These are phyloP conservation scores for Megalops atlanticus DNA, from an alignment of 2,113 vertebrate species.

Conservation along the genomic window DNA sequence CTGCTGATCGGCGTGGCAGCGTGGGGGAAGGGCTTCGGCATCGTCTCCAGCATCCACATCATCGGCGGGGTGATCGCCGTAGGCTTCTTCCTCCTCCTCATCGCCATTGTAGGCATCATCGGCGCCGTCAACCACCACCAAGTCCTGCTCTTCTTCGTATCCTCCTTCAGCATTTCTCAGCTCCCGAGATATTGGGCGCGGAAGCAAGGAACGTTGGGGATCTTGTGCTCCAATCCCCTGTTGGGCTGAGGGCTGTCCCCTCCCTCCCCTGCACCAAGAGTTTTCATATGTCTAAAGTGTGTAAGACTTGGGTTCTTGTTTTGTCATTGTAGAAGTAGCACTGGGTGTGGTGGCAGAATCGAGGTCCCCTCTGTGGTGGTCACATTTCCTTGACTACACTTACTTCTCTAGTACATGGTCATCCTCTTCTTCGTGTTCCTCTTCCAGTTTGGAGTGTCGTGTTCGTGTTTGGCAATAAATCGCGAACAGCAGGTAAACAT, in stretches of 20 bases:
- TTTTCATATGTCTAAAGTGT: no score
- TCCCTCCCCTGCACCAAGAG: no score
- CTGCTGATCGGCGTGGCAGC: conserved; percentile 87
- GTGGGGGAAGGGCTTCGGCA: conserved; percentile 85
- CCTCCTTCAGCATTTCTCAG: conserved; percentile 67
- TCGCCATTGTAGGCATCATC: conserved; percentile 83
- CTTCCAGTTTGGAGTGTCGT: conserved; percentile 88
- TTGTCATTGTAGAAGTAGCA: no score
- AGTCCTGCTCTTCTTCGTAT: conserved; percentile 95
- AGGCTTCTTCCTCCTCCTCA: conserved; percentile 87
- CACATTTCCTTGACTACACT: conserved; percentile 64
- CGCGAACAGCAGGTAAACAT: conserved; percentile 75
- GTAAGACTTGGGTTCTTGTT: no score
- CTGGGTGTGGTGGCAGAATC: no score
- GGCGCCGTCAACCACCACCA: conserved; percentile 89
- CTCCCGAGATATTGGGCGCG: no score
- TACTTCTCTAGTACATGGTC: conserved; percentile 88
- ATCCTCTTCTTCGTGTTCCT: conserved; percentile 88
- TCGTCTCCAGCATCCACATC: conserved; percentile 89
- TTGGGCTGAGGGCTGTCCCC: no score
- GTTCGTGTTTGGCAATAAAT: conserved; percentile 88
- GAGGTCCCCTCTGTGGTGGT: no score
- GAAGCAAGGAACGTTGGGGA: no score
- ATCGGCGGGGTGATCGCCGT: conserved; percentile 89
- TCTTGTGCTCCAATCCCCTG: no score